phyloP scores from a whole-genome alignment of 2,113 vertebrate species.

The Leptosomus discolor region DNA sequence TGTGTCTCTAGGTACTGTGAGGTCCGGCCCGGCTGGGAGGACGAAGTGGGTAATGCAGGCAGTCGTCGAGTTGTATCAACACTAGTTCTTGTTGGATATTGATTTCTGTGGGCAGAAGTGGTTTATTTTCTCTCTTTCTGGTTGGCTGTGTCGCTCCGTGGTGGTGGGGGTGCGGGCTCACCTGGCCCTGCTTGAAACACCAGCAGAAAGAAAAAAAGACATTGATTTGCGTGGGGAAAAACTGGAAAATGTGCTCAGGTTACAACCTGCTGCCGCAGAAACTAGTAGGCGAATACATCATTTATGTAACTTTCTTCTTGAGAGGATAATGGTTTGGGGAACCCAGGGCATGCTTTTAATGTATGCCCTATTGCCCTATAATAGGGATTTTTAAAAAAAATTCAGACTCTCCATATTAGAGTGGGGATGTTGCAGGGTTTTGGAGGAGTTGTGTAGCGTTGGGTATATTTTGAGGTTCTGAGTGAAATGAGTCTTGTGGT shows the following conservation, averaged over 20 bases:
- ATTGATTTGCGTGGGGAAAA: neutral
- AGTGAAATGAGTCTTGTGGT: conserved; percentile 50
- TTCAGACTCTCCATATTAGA: neutral
- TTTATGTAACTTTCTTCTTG: neutral
- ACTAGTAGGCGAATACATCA: neutral
- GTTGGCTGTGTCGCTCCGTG: fast-evolving
- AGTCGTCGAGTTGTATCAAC: fast-evolving
- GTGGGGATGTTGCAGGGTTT: neutral
- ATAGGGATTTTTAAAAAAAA: neutral
- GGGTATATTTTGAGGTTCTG: conserved; percentile 45
- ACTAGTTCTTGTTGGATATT: neutral
- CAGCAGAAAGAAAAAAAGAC: neutral
- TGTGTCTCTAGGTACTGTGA: fast-evolving
- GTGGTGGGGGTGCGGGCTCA: neutral
- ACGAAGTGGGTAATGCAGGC: fast-evolving
- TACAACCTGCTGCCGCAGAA: neutral
- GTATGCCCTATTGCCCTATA: neutral
- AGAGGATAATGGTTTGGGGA: neutral
- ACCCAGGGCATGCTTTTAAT: neutral
- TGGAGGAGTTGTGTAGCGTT: neutral
- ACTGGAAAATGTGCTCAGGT: neutral
- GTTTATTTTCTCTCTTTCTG: neutral
- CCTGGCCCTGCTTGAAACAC: neutral
- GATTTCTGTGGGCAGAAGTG: neutral
- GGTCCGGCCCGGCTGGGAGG: neutral